Evolutionary conservation across 2,113 vertebrate genomes (phyloP).

Genomic region (Bettongia penicillata): DNA sequence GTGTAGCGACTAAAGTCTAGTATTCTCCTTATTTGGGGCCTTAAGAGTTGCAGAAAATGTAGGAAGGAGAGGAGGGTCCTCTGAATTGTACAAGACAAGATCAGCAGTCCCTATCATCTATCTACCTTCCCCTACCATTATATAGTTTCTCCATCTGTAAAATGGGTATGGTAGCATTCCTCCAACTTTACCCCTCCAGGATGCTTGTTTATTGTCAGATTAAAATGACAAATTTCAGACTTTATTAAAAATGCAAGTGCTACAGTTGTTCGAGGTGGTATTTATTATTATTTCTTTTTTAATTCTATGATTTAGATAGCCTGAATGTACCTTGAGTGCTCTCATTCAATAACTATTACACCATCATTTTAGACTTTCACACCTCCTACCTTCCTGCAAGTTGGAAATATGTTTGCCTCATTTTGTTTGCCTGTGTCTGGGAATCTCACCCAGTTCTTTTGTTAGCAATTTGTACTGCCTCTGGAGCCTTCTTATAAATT

Average conservation of each 20-base stretch:
- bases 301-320: neutral
- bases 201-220: neutral
- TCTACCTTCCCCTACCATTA: neutral
- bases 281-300: constrained; percentile 27
- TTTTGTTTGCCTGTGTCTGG: constrained; percentile 23
- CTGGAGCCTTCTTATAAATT: neutral
- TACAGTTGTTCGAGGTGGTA: neutral
- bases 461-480: neutral
- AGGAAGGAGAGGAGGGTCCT: too few relatives aligned
- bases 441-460: neutral
- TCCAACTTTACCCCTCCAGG: neutral
- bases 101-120: neutral
- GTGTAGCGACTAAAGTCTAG: neutral
- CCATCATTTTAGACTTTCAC: neutral
- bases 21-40: too few relatives aligned
- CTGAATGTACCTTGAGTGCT: neutral
- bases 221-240: neutral
- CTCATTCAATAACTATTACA: neutral
- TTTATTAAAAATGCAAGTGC: constrained; percentile 18
- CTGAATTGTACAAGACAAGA: neutral
- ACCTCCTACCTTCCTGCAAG: neutral
- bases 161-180: neutral
- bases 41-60: neutral
- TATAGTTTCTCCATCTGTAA: neutral
- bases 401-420: neutral